A percentile compares a stretch with the other conserved stretches of the same genome.
Evolutionary conservation across 2,113 vertebrate genomes (phyloP).

Genomic region (Coreoperca whiteheadi): DNA sequence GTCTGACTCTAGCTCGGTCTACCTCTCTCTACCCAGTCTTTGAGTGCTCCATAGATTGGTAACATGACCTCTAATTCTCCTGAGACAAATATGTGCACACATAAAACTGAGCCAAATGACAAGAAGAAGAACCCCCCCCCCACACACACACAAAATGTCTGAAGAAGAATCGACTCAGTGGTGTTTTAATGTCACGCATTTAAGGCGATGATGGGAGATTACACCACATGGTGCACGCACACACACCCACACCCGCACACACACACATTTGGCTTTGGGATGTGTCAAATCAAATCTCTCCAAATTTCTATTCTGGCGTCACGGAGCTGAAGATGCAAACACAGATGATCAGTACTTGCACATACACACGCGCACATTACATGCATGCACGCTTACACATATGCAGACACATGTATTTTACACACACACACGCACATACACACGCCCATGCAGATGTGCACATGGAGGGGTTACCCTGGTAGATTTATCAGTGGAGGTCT

Average conservation of each 20-base stretch:
- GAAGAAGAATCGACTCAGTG: constrained; percentile 71
- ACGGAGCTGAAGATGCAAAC: constrained; percentile 77
- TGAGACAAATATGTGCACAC: constrained; percentile 63
- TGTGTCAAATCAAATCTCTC: constrained; percentile 81
- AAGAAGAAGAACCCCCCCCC: constrained; percentile 31
- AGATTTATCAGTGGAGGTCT: constrained; percentile 87
- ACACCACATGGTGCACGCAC: constrained; percentile 63
- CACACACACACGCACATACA: constrained; percentile 37
- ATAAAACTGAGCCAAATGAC: constrained; percentile 68
- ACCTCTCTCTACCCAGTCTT: constrained; percentile 52
- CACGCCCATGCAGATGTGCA: constrained; percentile 67
- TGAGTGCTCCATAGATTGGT: constrained; percentile 75
- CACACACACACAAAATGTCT: too few species aligned
- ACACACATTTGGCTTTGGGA: constrained; percentile 64
- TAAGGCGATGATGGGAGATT: constrained; percentile 75
- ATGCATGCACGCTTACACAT: constrained; percentile 71
- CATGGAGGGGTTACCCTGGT: constrained; percentile 80
- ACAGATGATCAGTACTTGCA: constrained; percentile 74
- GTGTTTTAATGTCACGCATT: constrained; percentile 82
- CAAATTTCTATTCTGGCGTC: constrained; percentile 80
- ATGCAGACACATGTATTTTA: constrained; percentile 63
- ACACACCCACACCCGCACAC: constrained; percentile 39
- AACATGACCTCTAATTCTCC: constrained; percentile 79
- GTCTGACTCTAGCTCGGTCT: constrained; percentile 36
- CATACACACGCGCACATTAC: constrained; percentile 66